These are phyloP conservation scores for Steinernema feltiae DNA, from an alignment of 1,140 invertebrate species.

Conservation along the genomic window DNA sequence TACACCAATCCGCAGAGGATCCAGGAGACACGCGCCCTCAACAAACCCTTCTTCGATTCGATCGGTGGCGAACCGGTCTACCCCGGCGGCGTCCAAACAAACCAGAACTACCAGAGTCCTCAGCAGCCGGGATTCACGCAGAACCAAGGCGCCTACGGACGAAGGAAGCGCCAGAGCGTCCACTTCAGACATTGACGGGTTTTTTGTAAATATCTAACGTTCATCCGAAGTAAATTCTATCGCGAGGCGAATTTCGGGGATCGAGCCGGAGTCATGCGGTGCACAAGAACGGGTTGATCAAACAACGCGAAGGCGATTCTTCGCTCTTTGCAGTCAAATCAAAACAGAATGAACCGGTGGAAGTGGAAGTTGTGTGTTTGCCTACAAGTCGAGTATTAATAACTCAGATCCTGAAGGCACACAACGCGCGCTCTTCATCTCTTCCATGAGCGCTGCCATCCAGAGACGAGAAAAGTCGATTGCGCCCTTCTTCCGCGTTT, in stretches of 20 bases:
- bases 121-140: not conserved
- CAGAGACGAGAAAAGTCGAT: not conserved
- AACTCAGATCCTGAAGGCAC: no score
- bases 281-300: no score
- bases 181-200: not conserved
- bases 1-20: slow-evolving; percentile 37
- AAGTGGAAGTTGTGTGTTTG: no score
- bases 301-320: no score
- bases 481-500: not conserved
- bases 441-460: no score
- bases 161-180: not conserved
- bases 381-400: no score
- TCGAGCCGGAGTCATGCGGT: not conserved
- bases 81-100: not conserved
- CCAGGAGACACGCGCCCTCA: slow-evolving; percentile 30
- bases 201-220: not conserved
- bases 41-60: slow-evolving; percentile 32
- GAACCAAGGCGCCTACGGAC: not conserved
- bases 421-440: no score
- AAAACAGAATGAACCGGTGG: no score
- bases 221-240: not conserved
- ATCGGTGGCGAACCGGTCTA: slow-evolving; percentile 28
- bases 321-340: no score
- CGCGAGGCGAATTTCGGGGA: not conserved
- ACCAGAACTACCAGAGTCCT: not conserved